These are phyloP conservation scores for Dynastes maya DNA, from an alignment of 2,888 invertebrate genomes.

Conservation along the genomic window DNA sequence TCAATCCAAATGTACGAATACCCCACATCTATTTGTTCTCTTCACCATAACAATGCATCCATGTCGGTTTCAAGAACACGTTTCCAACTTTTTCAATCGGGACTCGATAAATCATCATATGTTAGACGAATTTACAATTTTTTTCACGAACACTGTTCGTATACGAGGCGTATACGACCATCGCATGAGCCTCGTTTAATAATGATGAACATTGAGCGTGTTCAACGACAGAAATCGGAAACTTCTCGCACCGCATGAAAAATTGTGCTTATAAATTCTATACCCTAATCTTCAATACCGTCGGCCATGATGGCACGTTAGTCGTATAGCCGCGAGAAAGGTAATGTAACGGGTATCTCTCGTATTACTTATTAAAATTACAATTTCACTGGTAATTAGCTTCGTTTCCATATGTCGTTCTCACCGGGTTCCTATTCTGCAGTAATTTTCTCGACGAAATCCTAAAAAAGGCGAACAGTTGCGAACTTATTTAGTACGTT, in stretches of 20 bases:
- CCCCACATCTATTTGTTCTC: too few relatives aligned
- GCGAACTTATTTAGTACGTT: neutral
- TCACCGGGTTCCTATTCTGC: neutral
- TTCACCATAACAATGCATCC: too few relatives aligned
- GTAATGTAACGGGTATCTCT: constrained; percentile 7
- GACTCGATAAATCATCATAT: too few relatives aligned
- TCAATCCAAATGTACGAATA: too few relatives aligned
- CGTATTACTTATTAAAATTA: constrained; percentile 40
- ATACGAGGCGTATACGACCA: neutral
- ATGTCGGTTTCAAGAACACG: too few relatives aligned
- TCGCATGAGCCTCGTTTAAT: constrained; percentile 2
- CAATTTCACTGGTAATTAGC: constrained; percentile 38
- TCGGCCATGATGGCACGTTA: neutral
- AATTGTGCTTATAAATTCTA: constrained; percentile 22
- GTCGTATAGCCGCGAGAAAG: neutral
- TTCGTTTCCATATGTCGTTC: constrained; percentile 14
- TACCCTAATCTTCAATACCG: constrained; percentile 14
- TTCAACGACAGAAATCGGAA: constrained; percentile 38
- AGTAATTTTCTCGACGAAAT: neutral
- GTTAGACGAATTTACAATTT: too few relatives aligned
- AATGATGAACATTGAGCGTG: constrained; percentile 33
- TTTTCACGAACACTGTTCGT: too few relatives aligned
- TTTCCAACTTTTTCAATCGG: too few relatives aligned
- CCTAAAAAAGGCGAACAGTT: neutral
- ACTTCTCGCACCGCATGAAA: constrained; percentile 12